These are phyloP conservation scores for Baccha elongata DNA, from an alignment of 2,888 invertebrate species.

Conservation along the genomic window DNA sequence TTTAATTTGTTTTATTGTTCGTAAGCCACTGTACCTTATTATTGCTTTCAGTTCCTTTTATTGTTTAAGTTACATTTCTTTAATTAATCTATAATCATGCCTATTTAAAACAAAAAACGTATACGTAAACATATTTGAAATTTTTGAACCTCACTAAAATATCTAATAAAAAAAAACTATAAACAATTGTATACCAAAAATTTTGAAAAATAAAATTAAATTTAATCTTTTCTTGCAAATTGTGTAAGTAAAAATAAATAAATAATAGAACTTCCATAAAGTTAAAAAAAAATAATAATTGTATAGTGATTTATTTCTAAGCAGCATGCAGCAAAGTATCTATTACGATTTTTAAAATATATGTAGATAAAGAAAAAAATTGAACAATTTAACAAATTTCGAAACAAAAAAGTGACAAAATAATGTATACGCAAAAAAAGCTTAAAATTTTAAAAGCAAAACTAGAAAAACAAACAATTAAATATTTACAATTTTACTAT, in stretches of 20 bases:
- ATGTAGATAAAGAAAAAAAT: conserved; percentile 4
- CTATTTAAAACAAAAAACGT: conserved; percentile 29
- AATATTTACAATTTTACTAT: conserved; percentile 64
- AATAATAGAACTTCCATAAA: conserved; percentile 44
- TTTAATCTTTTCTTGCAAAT: conserved; percentile 28
- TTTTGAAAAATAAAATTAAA: conserved; percentile 18
- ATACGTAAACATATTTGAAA: conserved; percentile 66
- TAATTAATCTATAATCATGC: background rate
- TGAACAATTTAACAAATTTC: conserved; percentile 23
- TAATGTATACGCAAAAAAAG: conserved; percentile 68
- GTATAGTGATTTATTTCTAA: conserved; percentile 62
- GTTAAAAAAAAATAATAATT: conserved; percentile 26
- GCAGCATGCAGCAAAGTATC: conserved; percentile 42
- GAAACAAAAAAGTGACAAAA: conserved; percentile 65
- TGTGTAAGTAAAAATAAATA: conserved; percentile 7
- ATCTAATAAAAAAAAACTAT: conserved; percentile 9
- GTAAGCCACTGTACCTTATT: conserved; percentile 38
- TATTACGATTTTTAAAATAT: conserved; percentile 32
- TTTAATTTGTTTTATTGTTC: conserved; percentile 7
- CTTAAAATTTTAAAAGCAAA: conserved; percentile 54
- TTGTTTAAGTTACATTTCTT: background rate
- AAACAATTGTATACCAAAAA: conserved; percentile 56
- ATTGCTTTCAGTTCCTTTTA: conserved; percentile 36
- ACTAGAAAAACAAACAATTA: conserved; percentile 18
- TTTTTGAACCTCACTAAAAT: conserved; percentile 52